Conservation (phyloP, 1,140 invertebrate genomes). For the Zaprionus lachaisei region DNA sequence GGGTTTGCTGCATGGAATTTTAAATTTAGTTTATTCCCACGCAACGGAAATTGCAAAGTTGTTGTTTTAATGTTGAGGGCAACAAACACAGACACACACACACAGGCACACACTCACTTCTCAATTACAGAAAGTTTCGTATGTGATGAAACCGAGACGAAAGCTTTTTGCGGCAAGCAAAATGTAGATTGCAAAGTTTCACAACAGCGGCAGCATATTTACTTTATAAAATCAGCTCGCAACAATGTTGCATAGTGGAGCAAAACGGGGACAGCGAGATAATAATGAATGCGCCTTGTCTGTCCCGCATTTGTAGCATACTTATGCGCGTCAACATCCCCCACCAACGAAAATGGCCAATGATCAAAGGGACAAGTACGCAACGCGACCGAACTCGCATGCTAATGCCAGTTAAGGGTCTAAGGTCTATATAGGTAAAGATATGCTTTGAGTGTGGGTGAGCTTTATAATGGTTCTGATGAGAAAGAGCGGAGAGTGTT, state of each 20-base stretch:
- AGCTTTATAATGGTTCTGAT: neutral
- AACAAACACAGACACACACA: neutral
- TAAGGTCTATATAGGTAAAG: neutral
- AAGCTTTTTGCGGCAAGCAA: constrained; percentile 26
- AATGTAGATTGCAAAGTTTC: constrained; percentile 74
- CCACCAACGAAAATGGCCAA: neutral
- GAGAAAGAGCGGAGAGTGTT: neutral
- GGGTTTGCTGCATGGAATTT: constrained; percentile 57
- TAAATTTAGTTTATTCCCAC: constrained; percentile 66
- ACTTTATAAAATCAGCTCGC: constrained; percentile 9
- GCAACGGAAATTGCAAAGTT: constrained; percentile 69
- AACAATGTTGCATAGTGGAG: constrained; percentile 22
- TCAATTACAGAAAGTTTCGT: constrained; percentile 36
- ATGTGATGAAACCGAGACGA: constrained; percentile 12
- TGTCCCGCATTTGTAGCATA: constrained; percentile 17
- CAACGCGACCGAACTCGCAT: neutral
- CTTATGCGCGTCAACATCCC: neutral
- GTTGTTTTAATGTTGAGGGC: constrained; percentile 29
- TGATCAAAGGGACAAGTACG: neutral
- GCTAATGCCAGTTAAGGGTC: constrained; percentile 17
- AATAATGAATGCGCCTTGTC: constrained; percentile 34
- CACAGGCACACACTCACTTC: constrained; percentile 16
- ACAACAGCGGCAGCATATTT: neutral
- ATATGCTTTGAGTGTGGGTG: neutral
- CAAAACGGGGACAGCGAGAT: constrained; percentile 3